Evolutionary conservation across 2,888 invertebrate genomes (phyloP).

Genomic region (Phoronis australis): DNA sequence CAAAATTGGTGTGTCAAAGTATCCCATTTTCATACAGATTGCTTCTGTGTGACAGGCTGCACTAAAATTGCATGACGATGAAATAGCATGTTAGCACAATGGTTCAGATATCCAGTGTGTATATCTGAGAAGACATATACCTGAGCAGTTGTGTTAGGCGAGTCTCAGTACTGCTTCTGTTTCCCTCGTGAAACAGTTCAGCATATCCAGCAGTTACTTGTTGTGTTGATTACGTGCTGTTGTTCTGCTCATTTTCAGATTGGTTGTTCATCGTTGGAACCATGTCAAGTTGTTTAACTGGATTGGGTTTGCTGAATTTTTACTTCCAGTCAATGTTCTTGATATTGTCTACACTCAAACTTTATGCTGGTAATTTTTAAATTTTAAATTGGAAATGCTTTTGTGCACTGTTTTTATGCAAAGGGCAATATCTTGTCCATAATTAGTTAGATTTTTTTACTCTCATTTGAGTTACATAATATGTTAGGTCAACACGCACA

Average conservation of each 20-base stretch:
- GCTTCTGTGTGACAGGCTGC: too few species aligned
- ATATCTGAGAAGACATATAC: too few species aligned
- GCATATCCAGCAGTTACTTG: background rate
- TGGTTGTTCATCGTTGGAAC: conserved; percentile 20
- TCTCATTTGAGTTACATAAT: too few species aligned
- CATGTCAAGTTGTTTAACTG: conserved; percentile 20
- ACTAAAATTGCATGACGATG: too few species aligned
- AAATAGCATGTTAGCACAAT: too few species aligned
- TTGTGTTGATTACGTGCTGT: background rate
- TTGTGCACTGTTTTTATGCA: too few species aligned
- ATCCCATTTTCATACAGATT: too few species aligned
- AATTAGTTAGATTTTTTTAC: too few species aligned
- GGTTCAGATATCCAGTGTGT: too few species aligned
- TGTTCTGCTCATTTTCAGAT: conserved; percentile 16
- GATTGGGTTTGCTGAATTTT: conserved; percentile 61
- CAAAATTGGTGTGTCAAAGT: too few species aligned
- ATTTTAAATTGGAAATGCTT: too few species aligned
- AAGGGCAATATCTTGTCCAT: too few species aligned
- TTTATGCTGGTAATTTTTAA: conserved; percentile 77
- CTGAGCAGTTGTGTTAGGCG: background rate
- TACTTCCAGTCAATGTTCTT: conserved; percentile 75
- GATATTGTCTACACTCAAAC: conserved; percentile 84
- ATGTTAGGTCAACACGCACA: background rate
- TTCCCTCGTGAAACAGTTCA: background rate
- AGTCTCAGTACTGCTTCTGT: background rate